Base-by-base conservation (phyloP, 2,888 invertebrate genomes). In the Imbricaverruca yamaguchii region DNA sequence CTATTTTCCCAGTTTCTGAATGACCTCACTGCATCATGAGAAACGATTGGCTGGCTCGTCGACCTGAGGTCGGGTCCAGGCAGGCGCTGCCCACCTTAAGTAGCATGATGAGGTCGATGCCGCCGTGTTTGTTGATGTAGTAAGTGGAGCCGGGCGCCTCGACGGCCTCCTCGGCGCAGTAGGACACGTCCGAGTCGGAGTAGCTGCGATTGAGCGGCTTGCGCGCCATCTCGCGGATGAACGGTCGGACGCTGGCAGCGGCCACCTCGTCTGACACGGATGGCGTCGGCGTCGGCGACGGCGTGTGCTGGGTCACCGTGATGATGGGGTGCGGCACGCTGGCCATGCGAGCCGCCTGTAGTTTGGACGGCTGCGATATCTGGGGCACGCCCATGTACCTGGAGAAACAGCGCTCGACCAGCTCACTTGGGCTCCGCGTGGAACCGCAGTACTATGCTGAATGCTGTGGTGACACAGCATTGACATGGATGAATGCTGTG, bases 221-320 rank as follows among this genome's bases (percentile, higher is more conserved):
- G 86, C 93, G 92, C 81, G 83, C 92, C 92, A 63, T 82, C 65
- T 13, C 80, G 63, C 80, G 83, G 57, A 18, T 90, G 90, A 82
- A 89, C 90, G 80, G 90, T 82, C 84, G 81, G 80, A 85, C 85
- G 18, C 87, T 87, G 57, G 11, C 25, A 18, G 13, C 57, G 59
- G 39, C 53, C 15, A 6, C 21, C 74, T 39, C 39, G 53, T 74
- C 74, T 2, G 74, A 53, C 74, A 21, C 55, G 53, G 74, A 53
- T 10, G 55, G 74, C 53, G 74, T 53, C 53, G 74, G 74, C 63
- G 82, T 83, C 23, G 83, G 83, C n/a, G 84, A 83, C 0, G 97
- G 97, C 0, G 96, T 96, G 86, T 97, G 97, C 86, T 97, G 96
- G 0, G 98, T 98, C 13, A 98, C 96, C 0, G 97, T 97, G 82